Evolutionary conservation across 2,888 invertebrate genomes (phyloP).

Genomic region (Syrphus vitripennis): DNA sequence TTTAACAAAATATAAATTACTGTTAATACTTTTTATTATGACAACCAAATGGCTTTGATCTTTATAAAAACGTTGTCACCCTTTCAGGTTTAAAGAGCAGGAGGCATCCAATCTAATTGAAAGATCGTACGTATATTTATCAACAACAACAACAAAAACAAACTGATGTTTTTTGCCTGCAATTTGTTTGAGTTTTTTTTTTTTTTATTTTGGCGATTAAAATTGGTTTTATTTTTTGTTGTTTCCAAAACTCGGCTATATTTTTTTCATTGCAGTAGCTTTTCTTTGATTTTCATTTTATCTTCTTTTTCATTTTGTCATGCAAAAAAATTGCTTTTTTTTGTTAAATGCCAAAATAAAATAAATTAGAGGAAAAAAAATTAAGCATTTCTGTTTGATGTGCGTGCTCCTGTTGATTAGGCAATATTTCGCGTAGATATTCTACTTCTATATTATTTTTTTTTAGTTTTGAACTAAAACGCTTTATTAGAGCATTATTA

Average conservation of each 20-base stretch:
- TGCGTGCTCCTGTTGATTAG: constrained; percentile 37
- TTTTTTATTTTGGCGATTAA: constrained; percentile 42
- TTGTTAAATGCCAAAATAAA: constrained; percentile 3
- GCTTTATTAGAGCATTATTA: constrained; percentile 20
- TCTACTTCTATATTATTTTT: not conserved
- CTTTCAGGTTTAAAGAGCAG: constrained; percentile 82
- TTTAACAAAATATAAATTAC: not conserved
- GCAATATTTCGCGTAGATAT: constrained; percentile 44
- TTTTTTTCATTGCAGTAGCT: constrained; percentile 21
- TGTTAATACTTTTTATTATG: not conserved
- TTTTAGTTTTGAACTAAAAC: constrained; percentile 22
- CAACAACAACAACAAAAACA: constrained; percentile 39
- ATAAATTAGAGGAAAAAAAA: not conserved
- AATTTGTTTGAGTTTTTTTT: constrained; percentile 62
- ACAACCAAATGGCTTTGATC: constrained; percentile 56
- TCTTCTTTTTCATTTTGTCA: constrained; percentile 15
- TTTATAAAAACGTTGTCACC: constrained; percentile 74
- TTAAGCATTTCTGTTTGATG: not conserved
- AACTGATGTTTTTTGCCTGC: constrained; percentile 42
- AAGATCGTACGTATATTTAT: constrained; percentile 81
- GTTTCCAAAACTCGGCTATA: constrained; percentile 25
- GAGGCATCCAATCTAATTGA: constrained; percentile 81
- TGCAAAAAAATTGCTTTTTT: constrained; percentile 26
- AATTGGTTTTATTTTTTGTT: not conserved
- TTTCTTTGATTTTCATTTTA: not conserved